These are phyloP conservation scores for Crax fasciolata DNA, from an alignment of 2,797 vertebrate species.

Conservation along the genomic window DNA sequence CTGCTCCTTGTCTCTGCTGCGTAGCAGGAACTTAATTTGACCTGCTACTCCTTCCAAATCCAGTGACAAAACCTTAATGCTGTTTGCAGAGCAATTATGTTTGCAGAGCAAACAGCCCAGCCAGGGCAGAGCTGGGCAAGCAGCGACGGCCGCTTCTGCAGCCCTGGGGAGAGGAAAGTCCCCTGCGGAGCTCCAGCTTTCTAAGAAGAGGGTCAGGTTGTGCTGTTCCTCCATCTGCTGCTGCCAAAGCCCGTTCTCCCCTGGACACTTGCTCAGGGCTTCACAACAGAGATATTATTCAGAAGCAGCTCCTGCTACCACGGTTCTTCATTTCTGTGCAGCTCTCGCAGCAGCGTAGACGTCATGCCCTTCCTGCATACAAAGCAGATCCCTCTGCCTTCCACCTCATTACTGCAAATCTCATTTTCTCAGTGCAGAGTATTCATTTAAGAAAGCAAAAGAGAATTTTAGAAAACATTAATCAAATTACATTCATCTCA, in stretches of 20 bases:
- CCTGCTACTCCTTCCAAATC: background rate
- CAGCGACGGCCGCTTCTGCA: rapidly evolving
- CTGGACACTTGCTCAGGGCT: background rate
- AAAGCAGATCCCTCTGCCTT: constrained; percentile 23
- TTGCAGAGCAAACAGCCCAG: background rate
- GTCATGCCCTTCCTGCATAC: background rate
- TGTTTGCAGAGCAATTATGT: background rate
- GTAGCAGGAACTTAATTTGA: background rate
- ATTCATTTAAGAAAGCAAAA: background rate
- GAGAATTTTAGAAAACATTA: background rate
- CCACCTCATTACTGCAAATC: background rate
- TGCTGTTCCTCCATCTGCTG: background rate
- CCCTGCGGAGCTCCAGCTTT: background rate
- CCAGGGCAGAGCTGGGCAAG: background rate
- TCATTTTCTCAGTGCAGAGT: background rate
- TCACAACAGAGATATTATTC: background rate
- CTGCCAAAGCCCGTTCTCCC: background rate
- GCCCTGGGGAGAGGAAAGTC: background rate
- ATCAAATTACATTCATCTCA: background rate
- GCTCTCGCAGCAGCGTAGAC: background rate
- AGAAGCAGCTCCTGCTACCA: constrained; percentile 7
- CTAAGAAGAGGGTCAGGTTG: background rate
- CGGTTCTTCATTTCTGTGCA: background rate
- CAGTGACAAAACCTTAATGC: background rate
- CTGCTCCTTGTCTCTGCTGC: background rate